Base-by-base conservation (phyloP, 1,140 invertebrate genomes). In the Lycorma delicatula region DNA sequence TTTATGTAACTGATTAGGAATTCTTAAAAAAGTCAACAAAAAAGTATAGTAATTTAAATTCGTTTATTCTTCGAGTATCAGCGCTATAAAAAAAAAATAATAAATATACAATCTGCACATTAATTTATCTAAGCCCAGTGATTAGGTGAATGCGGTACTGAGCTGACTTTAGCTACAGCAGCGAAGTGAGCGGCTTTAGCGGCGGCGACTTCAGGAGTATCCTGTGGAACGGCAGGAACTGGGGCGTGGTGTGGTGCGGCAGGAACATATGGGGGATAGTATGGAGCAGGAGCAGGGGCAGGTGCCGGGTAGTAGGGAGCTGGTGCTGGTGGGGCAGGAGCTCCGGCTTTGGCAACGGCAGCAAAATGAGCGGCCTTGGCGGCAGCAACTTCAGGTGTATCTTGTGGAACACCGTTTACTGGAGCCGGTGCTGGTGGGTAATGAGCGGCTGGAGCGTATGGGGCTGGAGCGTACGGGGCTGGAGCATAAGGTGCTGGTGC, bases 131-230 rank as follows among this genome's bases (percentile, higher is more conserved):
- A 44, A 22, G 18, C 23, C 41, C 41, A 44, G 41, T 44, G 41
- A 22, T 44, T 44, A 22, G 41, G 41, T 7, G 41, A 22, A 5
- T 44, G 41, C 6, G 41, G 13, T 16, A 22, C 41, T 16, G 41
- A 16, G 7, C 23, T 44, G 6, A 44, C 41, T 18, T 22, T 3
- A 11, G 41, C 41, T 2, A 44, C 16, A 9, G 41, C 63, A 26
- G 63, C 63, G 23, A 63, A 63, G 56, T 63, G 61, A 53, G 61
- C 58, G 16, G 61, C 61, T 58, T 67, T 69, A 50, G 66, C 68
- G 31, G 56, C 60, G 44, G 65, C 65, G 2, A 64, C 63, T 55
- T 64, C 63, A 1, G 63, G 63, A 6, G n/a, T 29, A 12, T 38
- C 23, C 3, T 18, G 44, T n/a, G 20, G 31, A 70, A 58, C 62